phyloP scores from a whole-genome alignment of 2,888 invertebrate genomes.

The Apeira syringaria region DNA sequence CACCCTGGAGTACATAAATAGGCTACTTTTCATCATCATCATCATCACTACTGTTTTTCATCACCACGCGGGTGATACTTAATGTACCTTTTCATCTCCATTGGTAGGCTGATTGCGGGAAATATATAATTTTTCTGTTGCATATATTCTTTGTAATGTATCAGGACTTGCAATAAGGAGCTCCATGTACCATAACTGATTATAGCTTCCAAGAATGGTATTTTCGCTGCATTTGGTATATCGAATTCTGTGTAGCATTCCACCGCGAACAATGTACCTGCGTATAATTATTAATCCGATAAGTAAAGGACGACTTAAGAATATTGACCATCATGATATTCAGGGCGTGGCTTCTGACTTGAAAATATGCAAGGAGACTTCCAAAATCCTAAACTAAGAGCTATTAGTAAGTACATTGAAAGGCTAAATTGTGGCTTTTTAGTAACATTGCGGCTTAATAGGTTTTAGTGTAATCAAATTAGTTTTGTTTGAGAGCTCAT shows the following conservation, averaged over 20 bases:
- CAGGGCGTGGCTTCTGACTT: no score
- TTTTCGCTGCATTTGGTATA: slow-evolving; percentile 48
- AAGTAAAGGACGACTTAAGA: neutral
- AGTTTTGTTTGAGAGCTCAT: no score
- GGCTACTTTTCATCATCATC: no score
- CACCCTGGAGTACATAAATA: no score
- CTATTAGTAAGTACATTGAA: no score
- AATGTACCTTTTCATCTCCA: slow-evolving; percentile 47
- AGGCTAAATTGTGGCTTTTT: no score
- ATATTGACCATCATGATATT: neutral
- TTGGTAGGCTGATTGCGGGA: slow-evolving; percentile 38
- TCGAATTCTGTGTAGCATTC: slow-evolving; percentile 50
- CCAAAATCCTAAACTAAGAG: no score
- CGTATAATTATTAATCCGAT: slow-evolving; percentile 19
- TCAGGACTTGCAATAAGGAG: slow-evolving; percentile 49
- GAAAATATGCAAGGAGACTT: no score
- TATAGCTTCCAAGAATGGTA: slow-evolving; percentile 45
- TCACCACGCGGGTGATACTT: neutral
- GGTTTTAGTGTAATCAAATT: no score
- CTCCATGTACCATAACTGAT: slow-evolving; percentile 60
- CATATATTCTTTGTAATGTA: slow-evolving; percentile 39
- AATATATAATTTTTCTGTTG: slow-evolving; percentile 42
- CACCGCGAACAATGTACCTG: slow-evolving; percentile 49
- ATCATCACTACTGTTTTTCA: no score
- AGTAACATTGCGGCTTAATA: no score